These are phyloP conservation scores for Rhegmatorhina hoffmannsi DNA, from an alignment of 2,113 vertebrate genomes.

Conservation along the genomic window DNA sequence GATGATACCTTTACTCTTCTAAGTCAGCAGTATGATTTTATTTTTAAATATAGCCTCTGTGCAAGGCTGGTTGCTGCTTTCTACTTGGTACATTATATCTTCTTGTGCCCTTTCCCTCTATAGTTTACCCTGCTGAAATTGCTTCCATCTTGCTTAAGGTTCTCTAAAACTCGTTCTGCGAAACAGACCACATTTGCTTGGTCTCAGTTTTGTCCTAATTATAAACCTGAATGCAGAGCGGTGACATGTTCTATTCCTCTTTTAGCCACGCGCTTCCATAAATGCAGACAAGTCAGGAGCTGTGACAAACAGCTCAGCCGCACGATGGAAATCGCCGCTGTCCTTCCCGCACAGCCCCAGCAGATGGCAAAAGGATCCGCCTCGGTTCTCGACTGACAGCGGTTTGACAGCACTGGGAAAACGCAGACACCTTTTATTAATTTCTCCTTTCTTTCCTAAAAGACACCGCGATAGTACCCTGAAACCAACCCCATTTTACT, in stretches of 20 bases:
- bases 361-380: slow-evolving; percentile 36
- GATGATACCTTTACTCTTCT: neutral
- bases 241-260: slow-evolving; percentile 65
- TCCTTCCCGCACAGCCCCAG: neutral
- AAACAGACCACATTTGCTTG: slow-evolving; percentile 18
- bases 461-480: accelerated
- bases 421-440: accelerated
- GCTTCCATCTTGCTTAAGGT: slow-evolving; percentile 49
- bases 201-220: slow-evolving; percentile 73
- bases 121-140: slow-evolving; percentile 5
- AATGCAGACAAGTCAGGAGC: slow-evolving; percentile 44
- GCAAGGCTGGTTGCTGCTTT: slow-evolving; percentile 13
- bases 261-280: slow-evolving; percentile 60
- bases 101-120: slow-evolving; percentile 30
- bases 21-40: slow-evolving; percentile 23
- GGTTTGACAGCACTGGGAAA: neutral
- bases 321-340: neutral
- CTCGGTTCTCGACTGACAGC: neutral
- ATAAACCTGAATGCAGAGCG: slow-evolving; percentile 66
- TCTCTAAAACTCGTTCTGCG: slow-evolving; percentile 31
- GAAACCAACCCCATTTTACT: neutral
- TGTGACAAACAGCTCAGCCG: neutral
- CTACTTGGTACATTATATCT: neutral
- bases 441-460: neutral
- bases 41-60: slow-evolving; percentile 35